A percentile compares a stretch with the other conserved stretches of the same genome.
These are phyloP conservation scores for Hoplodrina ambigua DNA, from an alignment of 2,888 invertebrate species.

Conservation along the genomic window DNA sequence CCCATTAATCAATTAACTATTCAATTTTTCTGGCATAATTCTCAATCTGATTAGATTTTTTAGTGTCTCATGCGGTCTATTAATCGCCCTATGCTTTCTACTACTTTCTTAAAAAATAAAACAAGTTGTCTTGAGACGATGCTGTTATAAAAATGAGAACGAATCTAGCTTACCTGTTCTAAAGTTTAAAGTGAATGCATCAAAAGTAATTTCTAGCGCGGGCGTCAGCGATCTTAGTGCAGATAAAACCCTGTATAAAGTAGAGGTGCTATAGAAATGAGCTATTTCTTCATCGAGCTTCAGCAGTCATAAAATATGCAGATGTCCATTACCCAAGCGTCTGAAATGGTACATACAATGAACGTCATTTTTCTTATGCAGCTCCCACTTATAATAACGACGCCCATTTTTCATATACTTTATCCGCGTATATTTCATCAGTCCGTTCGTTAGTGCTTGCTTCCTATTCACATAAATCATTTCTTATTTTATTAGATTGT, in stretches of 20 bases:
- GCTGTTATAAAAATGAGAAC: constrained; percentile 41
- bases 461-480: constrained; percentile 49
- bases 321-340: constrained; percentile 24
- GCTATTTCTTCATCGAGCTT: constrained; percentile 44
- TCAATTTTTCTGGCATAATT: constrained; percentile 36
- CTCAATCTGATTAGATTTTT: constrained; percentile 28
- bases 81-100: constrained; percentile 30
- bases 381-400: constrained; percentile 19
- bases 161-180: constrained; percentile 33
- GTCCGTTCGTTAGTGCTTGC: constrained; percentile 22
- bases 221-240: constrained; percentile 23
- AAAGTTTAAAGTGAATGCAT: constrained; percentile 57
- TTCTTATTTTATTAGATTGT: constrained; percentile 16
- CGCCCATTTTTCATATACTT: constrained; percentile 51
- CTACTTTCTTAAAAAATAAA: constrained; percentile 44
- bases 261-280: constrained; percentile 23
- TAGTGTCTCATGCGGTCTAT: neutral
- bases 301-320: constrained; percentile 35
- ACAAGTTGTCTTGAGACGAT: constrained; percentile 20
- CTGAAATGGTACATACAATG: constrained; percentile 9
- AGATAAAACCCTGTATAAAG: constrained; percentile 47
- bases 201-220: constrained; percentile 38
- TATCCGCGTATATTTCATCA: constrained; percentile 40
- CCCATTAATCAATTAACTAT: constrained; percentile 57
- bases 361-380: constrained; percentile 28